Evolutionary conservation across 2,113 vertebrate genomes (phyloP), one percentile per base, ranked within the genome.

Genomic region (Ptyas mucosa): DNA sequence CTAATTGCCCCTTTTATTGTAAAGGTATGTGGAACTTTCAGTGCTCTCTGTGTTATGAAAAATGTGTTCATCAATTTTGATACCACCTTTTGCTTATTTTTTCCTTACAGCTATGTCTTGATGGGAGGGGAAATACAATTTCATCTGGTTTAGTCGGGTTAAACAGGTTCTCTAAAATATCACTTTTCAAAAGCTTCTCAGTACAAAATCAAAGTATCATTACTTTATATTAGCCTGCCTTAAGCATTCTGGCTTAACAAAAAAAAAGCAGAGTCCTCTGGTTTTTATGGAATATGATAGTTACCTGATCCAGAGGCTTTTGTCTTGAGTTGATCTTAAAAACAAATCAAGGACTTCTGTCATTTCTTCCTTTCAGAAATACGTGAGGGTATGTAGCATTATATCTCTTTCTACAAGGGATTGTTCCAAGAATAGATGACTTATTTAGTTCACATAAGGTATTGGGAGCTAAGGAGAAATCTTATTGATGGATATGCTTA

Each of bases 261-360:
- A 86, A n/a, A n/a, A 88, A 14, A 61, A n/a, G 18, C 43, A 61
- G 14, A 8, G 29, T 15, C 1, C 39, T 92, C 15, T 81, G 15
- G 9, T 39, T 81, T 12, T 10, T 92, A 23, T 69, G 64, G 5
- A 23, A n/a, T 89, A 64, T 55, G 24, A 46, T 39, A 49, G 29
- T n/a, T 29, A 8, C 10, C 4, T 89, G 52, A 85, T 34, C 20
- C 46, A 85, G 53, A 20, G 3, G 18, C 54, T 90, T 94, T 86
- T 49, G 91, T 95, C 75, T 92, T 46, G 92, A 94, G 93, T 92
- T 94, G 91, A 20, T 75, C 52, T 89, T 93, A 7, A 49, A 23
- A 49, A 1, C 2, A 34, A 57, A 12, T 10, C 4, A 90, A 52
- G 23, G 92, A 64, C 2, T 24, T 43, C 29, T 81, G 85, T 61